Conservation (phyloP, 2,797 vertebrate species). For the Scleropages formosus region DNA sequence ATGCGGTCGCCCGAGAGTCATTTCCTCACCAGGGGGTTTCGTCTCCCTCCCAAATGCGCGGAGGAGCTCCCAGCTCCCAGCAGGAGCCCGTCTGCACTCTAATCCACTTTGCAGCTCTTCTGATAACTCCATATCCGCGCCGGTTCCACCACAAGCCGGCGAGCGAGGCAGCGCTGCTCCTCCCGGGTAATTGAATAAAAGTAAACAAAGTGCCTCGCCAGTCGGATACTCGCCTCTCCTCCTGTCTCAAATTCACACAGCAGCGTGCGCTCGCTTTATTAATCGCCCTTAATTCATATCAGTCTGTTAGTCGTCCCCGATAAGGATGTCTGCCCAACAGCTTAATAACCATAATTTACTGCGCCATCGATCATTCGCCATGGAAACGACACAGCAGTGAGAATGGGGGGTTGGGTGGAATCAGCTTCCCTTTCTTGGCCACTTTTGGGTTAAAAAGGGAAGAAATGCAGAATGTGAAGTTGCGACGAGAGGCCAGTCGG, state of each 20-base stretch:
- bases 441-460: background rate
- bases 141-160: background rate
- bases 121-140: slow-evolving; percentile 18
- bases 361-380: background rate
- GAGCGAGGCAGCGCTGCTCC: slow-evolving; percentile 15
- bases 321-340: background rate
- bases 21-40: background rate
- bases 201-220: slow-evolving; percentile 17
- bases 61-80: background rate
- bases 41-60: slow-evolving; percentile 3
- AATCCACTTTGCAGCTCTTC: slow-evolving; percentile 28
- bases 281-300: background rate
- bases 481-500: too few relatives aligned
- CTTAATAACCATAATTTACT: background rate
- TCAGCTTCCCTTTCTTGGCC: background rate
- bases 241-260: background rate
- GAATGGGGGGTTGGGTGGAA: too few relatives aligned
- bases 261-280: background rate
- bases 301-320: background rate
- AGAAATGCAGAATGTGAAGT: background rate
- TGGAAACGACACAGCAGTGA: background rate
- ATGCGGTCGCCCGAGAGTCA: background rate
- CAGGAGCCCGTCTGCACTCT: background rate
- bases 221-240: background rate
- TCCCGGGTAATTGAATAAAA: slow-evolving; percentile 1